Percentiles rank a stretch among this genome's conserved stretches.
phyloP scores from a whole-genome alignment of 1,140 invertebrate species.

The Leptonema lineaticorne region DNA sequence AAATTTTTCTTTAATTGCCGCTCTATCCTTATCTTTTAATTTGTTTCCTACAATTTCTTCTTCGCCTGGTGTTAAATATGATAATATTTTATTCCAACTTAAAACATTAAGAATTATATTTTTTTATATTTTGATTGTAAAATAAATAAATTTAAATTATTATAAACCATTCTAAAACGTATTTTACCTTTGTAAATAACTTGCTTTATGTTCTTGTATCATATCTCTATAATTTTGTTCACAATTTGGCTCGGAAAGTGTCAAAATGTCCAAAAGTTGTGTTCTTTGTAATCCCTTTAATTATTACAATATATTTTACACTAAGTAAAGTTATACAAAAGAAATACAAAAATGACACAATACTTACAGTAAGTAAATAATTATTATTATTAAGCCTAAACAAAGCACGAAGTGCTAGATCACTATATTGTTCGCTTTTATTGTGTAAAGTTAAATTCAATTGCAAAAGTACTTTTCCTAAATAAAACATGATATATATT shows the following conservation, averaged over 20 bases:
- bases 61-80: slow-evolving; percentile 72
- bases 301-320: slow-evolving; percentile 15
- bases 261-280: slow-evolving; percentile 76
- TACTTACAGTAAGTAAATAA: slow-evolving; percentile 74
- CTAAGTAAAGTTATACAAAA: background rate
- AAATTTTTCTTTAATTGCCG: slow-evolving; percentile 93
- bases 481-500: background rate
- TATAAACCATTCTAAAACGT: background rate
- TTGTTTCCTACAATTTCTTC: slow-evolving; percentile 66
- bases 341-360: background rate
- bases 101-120: slow-evolving; percentile 34
- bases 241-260: slow-evolving; percentile 78
- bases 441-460: slow-evolving; percentile 80
- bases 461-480: slow-evolving; percentile 83
- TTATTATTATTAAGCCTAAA: slow-evolving; percentile 92
- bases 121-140: background rate
- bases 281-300: slow-evolving; percentile 76
- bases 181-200: slow-evolving; percentile 73
- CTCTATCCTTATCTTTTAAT: slow-evolving; percentile 84
- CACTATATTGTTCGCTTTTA: slow-evolving; percentile 84
- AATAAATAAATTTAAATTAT: background rate
- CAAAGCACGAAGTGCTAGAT: slow-evolving; percentile 78
- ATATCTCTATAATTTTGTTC: slow-evolving; percentile 82
- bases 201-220: slow-evolving; percentile 75
- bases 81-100: slow-evolving; percentile 82